Evolutionary conservation across 1,140 invertebrate species (phyloP).

Genomic region (Popillia japonica): DNA sequence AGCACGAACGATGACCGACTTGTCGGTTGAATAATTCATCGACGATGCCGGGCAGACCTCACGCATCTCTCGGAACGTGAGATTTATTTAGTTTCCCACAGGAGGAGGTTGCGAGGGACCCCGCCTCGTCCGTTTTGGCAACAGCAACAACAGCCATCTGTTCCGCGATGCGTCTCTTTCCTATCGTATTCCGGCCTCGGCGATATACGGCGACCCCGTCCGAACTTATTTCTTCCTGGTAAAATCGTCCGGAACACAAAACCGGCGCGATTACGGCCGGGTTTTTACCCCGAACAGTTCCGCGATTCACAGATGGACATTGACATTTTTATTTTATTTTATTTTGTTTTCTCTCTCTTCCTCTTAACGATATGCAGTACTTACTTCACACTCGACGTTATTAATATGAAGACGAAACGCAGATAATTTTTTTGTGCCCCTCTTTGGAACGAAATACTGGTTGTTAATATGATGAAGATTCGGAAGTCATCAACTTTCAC

Average conservation of each 20-base stretch:
- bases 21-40: conserved; percentile 54
- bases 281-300: not conserved
- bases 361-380: conserved; percentile 2
- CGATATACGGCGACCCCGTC: not conserved
- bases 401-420: not conserved
- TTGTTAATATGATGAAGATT: conserved; percentile 11
- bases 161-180: conserved; percentile 44
- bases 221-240: not conserved
- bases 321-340: not conserved
- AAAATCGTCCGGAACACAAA: conserved; percentile 14
- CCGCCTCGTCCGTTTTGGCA: conserved; percentile 16
- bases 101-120: conserved; percentile 37
- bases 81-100: conserved; percentile 54
- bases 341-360: not conserved
- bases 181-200: conserved; percentile 47
- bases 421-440: not conserved
- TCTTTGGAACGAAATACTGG: not conserved
- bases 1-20: conserved; percentile 48
- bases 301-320: conserved; percentile 11
- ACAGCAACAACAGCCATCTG: conserved; percentile 25
- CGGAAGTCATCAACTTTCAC: conserved; percentile 17
- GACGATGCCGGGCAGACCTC: conserved; percentile 47
- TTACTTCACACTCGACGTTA: conserved; percentile 1
- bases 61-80: conserved; percentile 50
- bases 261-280: not conserved